Evolutionary conservation across 2,888 invertebrate genomes (phyloP).

Genomic region (Anthophora plumipes): DNA sequence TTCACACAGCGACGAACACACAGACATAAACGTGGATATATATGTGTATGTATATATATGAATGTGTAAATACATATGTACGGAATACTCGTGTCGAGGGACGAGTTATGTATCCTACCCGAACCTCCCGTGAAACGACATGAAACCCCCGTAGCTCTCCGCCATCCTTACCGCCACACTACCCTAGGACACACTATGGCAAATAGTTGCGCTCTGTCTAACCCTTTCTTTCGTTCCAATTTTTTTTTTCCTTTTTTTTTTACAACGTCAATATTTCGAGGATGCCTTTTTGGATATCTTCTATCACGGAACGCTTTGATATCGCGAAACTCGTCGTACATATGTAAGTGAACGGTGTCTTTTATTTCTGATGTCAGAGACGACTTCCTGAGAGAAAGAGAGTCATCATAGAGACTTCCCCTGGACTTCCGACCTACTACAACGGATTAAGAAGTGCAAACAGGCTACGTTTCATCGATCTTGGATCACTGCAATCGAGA

Average conservation of each 20-base stretch:
- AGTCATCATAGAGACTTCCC: too few relatives aligned
- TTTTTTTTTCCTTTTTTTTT: constrained; percentile 1
- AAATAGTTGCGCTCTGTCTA: constrained; percentile 34
- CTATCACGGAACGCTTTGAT: constrained; percentile 25
- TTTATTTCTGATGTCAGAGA: constrained; percentile 17
- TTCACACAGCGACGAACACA: constrained; percentile 35
- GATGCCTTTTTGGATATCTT: constrained; percentile 22
- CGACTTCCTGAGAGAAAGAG: too few relatives aligned
- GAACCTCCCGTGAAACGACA: constrained; percentile 55
- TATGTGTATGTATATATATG: constrained; percentile 7
- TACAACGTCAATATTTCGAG: constrained; percentile 31
- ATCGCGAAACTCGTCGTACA: neutral
- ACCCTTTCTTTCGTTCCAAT: constrained; percentile 46
- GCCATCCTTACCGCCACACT: constrained; percentile 11
- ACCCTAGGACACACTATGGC: neutral
- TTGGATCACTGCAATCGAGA: too few relatives aligned
- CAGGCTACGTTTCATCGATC: too few relatives aligned
- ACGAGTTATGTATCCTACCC: constrained; percentile 61
- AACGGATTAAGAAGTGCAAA: too few relatives aligned
- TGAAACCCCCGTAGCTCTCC: constrained; percentile 54
- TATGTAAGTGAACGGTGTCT: neutral
- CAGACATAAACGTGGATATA: neutral
- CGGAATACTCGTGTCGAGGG: constrained; percentile 54
- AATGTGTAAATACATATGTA: constrained; percentile 29
- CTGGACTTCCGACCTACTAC: too few relatives aligned